A percentile compares a stretch with the other conserved stretches of the same genome.
These are phyloP conservation scores for Aphis gossypii DNA, from an alignment of 1,140 invertebrate genomes.

Conservation along the genomic window DNA sequence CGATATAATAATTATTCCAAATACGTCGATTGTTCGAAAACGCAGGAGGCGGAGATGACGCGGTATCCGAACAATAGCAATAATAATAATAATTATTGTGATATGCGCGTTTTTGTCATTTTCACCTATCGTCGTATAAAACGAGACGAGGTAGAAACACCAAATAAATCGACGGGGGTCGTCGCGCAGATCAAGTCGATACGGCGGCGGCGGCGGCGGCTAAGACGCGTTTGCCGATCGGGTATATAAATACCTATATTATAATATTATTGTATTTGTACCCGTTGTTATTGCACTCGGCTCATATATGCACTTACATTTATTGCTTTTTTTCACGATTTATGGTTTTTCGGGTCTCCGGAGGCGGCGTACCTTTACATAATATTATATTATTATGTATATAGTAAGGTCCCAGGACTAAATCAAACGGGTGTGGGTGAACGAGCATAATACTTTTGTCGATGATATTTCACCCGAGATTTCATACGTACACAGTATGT, in stretches of 20 bases:
- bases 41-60: no score
- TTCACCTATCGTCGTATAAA: not conserved
- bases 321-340: not conserved
- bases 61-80: not conserved
- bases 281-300: not conserved
- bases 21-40: conserved; percentile 54
- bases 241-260: not conserved
- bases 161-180: conserved; percentile 5
- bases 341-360: not conserved
- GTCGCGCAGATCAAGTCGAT: not conserved
- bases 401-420: not conserved
- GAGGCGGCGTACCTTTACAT: not conserved
- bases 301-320: not conserved
- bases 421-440: not conserved
- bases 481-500: not conserved
- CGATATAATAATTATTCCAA: conserved; percentile 57
- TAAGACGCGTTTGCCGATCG: not conserved
- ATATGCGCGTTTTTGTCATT: not conserved
- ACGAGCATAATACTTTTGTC: not conserved
- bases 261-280: not conserved
- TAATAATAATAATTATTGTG: not conserved
- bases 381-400: not conserved
- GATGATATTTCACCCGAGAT: not conserved
- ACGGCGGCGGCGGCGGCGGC: not conserved
- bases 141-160: not conserved